A percentile compares a stretch with the other conserved stretches of the same genome.
These are phyloP conservation scores for Cecropterus lyciades DNA, from an alignment of 1,140 invertebrate species.

Conservation along the genomic window DNA sequence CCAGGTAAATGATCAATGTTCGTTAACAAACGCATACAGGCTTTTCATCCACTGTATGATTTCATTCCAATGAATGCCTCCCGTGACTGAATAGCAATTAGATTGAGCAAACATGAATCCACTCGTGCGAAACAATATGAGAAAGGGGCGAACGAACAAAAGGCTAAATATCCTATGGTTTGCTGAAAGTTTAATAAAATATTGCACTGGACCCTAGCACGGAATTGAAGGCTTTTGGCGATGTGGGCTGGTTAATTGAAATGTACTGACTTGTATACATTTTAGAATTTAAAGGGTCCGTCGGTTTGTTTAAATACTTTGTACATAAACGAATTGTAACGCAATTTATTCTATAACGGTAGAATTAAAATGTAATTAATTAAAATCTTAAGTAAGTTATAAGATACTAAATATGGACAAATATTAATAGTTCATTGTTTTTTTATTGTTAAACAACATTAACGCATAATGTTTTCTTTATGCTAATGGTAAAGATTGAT, in stretches of 20 bases:
- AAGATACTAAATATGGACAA: too few relatives aligned
- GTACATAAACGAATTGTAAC: background rate
- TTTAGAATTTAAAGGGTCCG: background rate
- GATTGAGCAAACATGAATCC: conserved; percentile 74
- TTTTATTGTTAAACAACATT: too few relatives aligned
- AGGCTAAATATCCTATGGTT: conserved; percentile 40
- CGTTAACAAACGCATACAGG: conserved; percentile 40
- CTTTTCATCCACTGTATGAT: conserved; percentile 57
- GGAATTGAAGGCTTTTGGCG: conserved; percentile 24
- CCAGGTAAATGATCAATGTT: conserved; percentile 35
- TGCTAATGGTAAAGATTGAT: too few relatives aligned
- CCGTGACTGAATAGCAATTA: conserved; percentile 76
- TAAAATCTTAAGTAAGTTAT: too few relatives aligned
- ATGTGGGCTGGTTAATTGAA: conserved; percentile 18
- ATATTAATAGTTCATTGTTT: too few relatives aligned
- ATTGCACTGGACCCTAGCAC: conserved; percentile 31
- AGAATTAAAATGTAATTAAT: too few relatives aligned
- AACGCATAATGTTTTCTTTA: too few relatives aligned
- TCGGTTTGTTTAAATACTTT: background rate
- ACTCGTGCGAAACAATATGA: conserved; percentile 73
- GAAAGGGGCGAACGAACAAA: conserved; percentile 66
- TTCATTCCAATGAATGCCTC: conserved; percentile 66
- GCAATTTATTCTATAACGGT: background rate
- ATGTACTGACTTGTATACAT: conserved; percentile 8
- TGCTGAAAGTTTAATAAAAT: conserved; percentile 43